A percentile compares a stretch with the other conserved stretches of the same genome.
phyloP scores from a whole-genome alignment of 2,888 invertebrate genomes.

The Bibio marci region DNA sequence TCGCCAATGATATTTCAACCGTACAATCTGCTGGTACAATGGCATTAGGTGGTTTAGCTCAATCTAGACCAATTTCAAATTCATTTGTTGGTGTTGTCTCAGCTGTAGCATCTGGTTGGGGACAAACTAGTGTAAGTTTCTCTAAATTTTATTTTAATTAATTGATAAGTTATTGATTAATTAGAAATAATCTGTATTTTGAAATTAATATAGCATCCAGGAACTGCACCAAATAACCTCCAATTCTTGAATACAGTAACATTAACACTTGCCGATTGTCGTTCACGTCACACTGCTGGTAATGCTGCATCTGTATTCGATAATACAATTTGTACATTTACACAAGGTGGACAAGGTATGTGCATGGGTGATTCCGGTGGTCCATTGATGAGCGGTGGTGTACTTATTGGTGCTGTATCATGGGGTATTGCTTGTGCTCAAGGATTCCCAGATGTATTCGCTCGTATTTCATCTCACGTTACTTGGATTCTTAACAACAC shows the following conservation, averaged over 20 bases:
- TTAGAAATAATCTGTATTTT: neutral
- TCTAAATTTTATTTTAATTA: too few species aligned
- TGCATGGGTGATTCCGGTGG: slow-evolving; percentile 15
- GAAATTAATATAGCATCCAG: neutral
- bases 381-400: slow-evolving; percentile 7
- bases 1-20: slow-evolving; percentile 5
- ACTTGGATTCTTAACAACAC: slow-evolving; percentile 11
- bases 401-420: slow-evolving; percentile 16
- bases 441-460: slow-evolving; percentile 17
- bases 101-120: slow-evolving; percentile 3
- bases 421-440: slow-evolving; percentile 17
- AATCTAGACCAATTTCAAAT: slow-evolving; percentile 3
- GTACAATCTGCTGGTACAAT: slow-evolving; percentile 2
- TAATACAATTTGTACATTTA: slow-evolving; percentile 7
- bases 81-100: slow-evolving; percentile 7
- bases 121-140: slow-evolving; percentile 1
- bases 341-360: slow-evolving; percentile 3
- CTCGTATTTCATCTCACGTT: slow-evolving; percentile 14
- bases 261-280: slow-evolving; percentile 1
- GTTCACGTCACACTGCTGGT: neutral
- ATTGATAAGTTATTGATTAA: too few species aligned
- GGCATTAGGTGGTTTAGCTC: neutral
- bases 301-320: slow-evolving; percentile 2
- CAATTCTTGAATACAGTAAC: neutral
- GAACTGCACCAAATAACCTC: neutral